These are phyloP conservation scores for Adelosebastes latens DNA, from an alignment of 2,797 vertebrate species.

Conservation along the genomic window DNA sequence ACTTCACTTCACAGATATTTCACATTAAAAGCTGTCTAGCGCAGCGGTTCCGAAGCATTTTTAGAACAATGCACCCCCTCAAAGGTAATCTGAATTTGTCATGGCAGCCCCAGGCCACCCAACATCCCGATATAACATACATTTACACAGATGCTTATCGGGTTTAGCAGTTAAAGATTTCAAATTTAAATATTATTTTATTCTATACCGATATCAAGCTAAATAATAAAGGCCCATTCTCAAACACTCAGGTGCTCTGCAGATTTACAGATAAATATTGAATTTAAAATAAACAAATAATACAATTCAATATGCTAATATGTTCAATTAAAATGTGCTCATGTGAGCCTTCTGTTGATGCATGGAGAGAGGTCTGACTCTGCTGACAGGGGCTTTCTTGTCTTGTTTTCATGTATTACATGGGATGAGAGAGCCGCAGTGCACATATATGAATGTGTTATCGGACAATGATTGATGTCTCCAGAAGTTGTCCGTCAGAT, in stretches of 20 bases:
- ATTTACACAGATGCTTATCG: no score
- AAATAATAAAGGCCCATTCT: neutral
- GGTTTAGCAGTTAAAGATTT: neutral
- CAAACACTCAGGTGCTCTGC: neutral
- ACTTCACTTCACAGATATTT: neutral
- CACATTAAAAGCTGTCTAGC: neutral
- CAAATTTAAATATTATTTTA: neutral
- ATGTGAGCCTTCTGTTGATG: neutral
- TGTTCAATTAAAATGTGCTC: neutral
- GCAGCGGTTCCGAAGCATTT: neutral
- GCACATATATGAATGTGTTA: neutral
- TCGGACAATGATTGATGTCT: neutral
- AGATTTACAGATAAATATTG: neutral
- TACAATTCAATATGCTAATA: neutral
- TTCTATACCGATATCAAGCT: no score
- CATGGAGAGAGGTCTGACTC: no score
- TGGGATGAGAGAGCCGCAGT: no score
- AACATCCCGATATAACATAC: neutral
- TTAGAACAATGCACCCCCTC: neutral
- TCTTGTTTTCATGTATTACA: no score
- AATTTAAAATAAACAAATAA: neutral
- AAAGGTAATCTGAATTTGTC: neutral
- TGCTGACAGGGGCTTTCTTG: no score
- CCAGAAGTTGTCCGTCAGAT: neutral
- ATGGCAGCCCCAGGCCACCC: neutral